Conservation (phyloP, 2,113 vertebrate species). For the Camelus bactrianus region DNA sequence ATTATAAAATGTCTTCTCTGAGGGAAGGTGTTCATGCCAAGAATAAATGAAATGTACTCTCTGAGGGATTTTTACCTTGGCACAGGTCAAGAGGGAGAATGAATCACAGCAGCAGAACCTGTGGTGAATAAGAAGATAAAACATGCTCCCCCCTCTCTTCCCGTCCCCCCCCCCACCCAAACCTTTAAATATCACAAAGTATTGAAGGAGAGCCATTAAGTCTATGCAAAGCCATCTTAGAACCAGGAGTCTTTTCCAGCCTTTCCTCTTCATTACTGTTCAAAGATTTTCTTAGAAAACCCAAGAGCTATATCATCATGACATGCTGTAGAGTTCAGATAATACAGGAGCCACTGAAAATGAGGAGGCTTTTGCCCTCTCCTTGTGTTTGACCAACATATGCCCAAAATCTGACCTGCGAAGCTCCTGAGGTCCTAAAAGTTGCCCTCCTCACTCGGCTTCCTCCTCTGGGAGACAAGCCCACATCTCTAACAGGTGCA, state of each 20-base stretch:
- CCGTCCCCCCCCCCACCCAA: neutral
- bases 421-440: neutral
- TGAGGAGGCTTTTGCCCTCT: neutral
- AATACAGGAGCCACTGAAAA: neutral
- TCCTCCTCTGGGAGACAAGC: neutral
- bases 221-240: neutral
- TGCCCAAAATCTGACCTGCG: neutral
- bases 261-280: neutral
- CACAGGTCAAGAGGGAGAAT: slow-evolving; percentile 15
- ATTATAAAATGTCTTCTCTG: slow-evolving; percentile 4
- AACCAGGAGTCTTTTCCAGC: neutral
- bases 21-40: neutral
- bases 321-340: neutral
- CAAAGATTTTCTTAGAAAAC: slow-evolving; percentile 57
- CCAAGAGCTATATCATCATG: neutral
- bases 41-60: slow-evolving; percentile 29
- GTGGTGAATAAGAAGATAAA: neutral
- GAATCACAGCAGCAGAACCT: neutral
- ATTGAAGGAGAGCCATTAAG: slow-evolving; percentile 18
- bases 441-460: neutral
- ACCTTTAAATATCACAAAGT: slow-evolving; percentile 38
- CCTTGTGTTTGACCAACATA: neutral
- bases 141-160: neutral
- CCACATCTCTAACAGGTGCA: too few species aligned
- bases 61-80: neutral